Evolutionary conservation across 2,888 invertebrate species (phyloP).

Genomic region (Melinaea menophilus): DNA sequence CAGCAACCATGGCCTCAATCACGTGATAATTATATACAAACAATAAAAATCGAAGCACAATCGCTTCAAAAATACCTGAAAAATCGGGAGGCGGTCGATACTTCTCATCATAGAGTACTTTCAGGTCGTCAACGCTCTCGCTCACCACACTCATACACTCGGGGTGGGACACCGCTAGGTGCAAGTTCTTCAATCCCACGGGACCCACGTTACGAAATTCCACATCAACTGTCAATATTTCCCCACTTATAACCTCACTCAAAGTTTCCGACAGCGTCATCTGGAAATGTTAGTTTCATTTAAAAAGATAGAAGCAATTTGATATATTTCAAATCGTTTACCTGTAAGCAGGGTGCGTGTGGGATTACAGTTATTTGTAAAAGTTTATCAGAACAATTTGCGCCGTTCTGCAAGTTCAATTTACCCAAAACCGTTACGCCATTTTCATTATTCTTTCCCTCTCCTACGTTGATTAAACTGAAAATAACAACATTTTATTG

Average conservation of each 20-base stretch:
- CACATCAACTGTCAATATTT: conserved; percentile 82
- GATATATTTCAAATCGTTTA: conserved; percentile 41
- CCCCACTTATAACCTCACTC: conserved; percentile 83
- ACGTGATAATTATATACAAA: neutral
- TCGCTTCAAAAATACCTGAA: conserved; percentile 49
- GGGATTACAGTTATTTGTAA: conserved; percentile 87
- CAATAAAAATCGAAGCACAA: no score
- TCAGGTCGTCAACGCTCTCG: conserved; percentile 43
- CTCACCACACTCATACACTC: conserved; percentile 78
- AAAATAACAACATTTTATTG: conserved; percentile 14
- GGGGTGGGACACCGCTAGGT: conserved; percentile 83
- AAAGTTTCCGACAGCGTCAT: conserved; percentile 83
- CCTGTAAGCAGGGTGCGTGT: conserved; percentile 89
- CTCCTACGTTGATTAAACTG: conserved; percentile 60
- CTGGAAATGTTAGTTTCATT: conserved; percentile 51
- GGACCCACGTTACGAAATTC: conserved; percentile 84
- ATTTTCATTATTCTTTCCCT: conserved; percentile 54
- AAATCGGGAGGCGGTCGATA: conserved; percentile 73
- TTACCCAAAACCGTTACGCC: conserved; percentile 79
- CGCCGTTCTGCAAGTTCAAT: conserved; percentile 70
- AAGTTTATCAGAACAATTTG: conserved; percentile 81
- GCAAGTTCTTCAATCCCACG: conserved; percentile 79
- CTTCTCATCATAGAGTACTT: conserved; percentile 57
- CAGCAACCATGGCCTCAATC: neutral
- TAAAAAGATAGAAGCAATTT: no score